Base-by-base conservation (phyloP, 2,797 vertebrate species). In the Crocodylus rhombifer region DNA sequence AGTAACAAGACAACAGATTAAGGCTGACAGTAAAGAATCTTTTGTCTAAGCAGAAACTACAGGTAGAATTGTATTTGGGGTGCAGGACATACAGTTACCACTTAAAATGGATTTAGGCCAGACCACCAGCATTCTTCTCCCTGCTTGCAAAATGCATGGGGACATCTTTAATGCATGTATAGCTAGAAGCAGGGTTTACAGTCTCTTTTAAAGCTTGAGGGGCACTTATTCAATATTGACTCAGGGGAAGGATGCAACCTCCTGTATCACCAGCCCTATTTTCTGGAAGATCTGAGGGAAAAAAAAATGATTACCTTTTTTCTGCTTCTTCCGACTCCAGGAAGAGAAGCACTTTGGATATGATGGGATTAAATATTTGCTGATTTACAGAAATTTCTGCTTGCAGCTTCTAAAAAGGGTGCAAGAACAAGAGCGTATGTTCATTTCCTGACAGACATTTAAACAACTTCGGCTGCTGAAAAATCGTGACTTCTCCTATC, bases 321-420 rank as follows among this genome's bases (percentile, higher is more conserved):
- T 99, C 98, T 94, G 98, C 97, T 96, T 99, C 98, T 95, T 98
- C 97, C 0, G 95, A 98, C 93, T 99, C 98, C 96, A 99, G 97
- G 86, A 98, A 98, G 1, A 97, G 97, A 74, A 99, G 97, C 57
- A 98, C 98, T 80, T 99, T 98, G 26, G 95, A 94, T 93, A 98
- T 92, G 11, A 99, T 98, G 4, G 98, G 98, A 90, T 99, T 98
- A 55, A 99, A 98, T 88, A 98, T 98, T 96, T 98, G 98, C 94
- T 99, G 99, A 74, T 98, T 98, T 23, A 98, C 94, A 81, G 98
- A 98, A 77, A 99, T 97, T 97, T 99, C 98, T 1, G 98, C 98
- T 98, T 99, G 99, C 94, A 99, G 98, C 86, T 98, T 96, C 99
- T 99, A 97, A 69, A 94, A 95, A 93, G 30, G 89, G 13, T 33